phyloP scores from a whole-genome alignment of 2,113 vertebrate genomes.

The Corydoras maculifer region DNA sequence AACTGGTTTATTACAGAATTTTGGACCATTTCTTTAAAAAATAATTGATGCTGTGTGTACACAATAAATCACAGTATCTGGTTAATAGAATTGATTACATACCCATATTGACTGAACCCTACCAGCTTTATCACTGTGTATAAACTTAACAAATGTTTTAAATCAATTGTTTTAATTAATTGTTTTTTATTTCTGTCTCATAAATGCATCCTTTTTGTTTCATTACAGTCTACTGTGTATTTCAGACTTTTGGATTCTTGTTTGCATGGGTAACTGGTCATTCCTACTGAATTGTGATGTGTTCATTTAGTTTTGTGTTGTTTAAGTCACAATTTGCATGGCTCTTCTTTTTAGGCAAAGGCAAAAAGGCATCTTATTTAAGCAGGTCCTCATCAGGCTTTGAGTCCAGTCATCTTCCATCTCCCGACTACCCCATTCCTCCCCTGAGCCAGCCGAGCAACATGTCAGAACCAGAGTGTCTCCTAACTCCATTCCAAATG shows the following conservation, averaged over 20 bases:
- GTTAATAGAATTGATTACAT: too few species aligned
- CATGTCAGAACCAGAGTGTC: constrained; percentile 42
- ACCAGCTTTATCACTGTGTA: too few species aligned
- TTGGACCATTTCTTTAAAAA: too few species aligned
- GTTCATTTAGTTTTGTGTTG: constrained; percentile 16
- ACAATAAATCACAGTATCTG: too few species aligned
- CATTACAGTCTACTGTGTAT: too few species aligned
- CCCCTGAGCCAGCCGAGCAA: constrained; percentile 52
- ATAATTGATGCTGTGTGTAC: too few species aligned
- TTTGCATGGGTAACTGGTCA: constrained; percentile 22
- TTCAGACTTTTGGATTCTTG: neutral
- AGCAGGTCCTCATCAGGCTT: constrained; percentile 69
- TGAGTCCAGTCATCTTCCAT: constrained; percentile 64
- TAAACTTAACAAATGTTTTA: too few species aligned
- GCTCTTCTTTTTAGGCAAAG: constrained; percentile 75
- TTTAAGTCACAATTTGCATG: constrained; percentile 41
- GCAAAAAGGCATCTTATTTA: constrained; percentile 62
- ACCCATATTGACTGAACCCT: too few species aligned
- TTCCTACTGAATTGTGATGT: neutral
- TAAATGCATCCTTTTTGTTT: neutral
- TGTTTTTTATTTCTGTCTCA: neutral
- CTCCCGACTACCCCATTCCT: constrained; percentile 59
- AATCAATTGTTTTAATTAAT: too few species aligned
- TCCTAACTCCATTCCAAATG: constrained; percentile 28
- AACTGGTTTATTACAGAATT: too few species aligned